A percentile compares a stretch with the other conserved stretches of the same genome.
Evolutionary conservation across 2,113 vertebrate genomes (phyloP).

Genomic region (Calyptommatus sinebrachiatus): DNA sequence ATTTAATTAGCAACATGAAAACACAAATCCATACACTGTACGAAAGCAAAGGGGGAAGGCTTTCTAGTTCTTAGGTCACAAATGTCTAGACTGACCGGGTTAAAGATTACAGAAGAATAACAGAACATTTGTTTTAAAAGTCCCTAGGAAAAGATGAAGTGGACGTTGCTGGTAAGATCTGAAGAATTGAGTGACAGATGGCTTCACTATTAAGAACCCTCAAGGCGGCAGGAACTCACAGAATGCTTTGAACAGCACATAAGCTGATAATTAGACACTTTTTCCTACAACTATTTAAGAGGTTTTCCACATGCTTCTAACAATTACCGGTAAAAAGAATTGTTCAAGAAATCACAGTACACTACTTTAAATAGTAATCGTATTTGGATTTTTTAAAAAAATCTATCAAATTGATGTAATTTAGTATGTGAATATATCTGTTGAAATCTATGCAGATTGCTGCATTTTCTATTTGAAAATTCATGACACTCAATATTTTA

Average conservation of each 20-base stretch:
- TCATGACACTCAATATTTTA: background rate
- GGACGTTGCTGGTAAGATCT: conserved; percentile 41
- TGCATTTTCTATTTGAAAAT: background rate
- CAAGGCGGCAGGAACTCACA: conserved; percentile 37
- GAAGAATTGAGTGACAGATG: conserved; percentile 36
- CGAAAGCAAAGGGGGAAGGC: background rate
- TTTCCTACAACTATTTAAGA: conserved; percentile 21
- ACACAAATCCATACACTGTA: fast-evolving
- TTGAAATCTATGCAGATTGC: background rate
- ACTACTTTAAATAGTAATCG: background rate
- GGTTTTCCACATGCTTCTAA: conserved; percentile 41
- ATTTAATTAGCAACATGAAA: conserved; percentile 22
- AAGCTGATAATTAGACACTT: conserved; percentile 38
- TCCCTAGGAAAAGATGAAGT: conserved; percentile 34
- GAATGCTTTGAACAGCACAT: conserved; percentile 34
- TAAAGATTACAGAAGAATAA: conserved; percentile 49
- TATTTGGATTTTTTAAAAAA: background rate
- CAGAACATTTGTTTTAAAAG: conserved; percentile 20
- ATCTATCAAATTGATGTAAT: background rate
- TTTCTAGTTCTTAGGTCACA: conserved; percentile 7
- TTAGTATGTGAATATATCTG: background rate
- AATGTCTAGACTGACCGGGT: conserved; percentile 2
- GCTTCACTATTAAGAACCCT: conserved; percentile 42
- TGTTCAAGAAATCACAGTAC: background rate
- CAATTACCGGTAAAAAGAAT: conserved; percentile 25